Conservation (phyloP, 2,888 invertebrate species). For the Orthonevra nobilis region DNA sequence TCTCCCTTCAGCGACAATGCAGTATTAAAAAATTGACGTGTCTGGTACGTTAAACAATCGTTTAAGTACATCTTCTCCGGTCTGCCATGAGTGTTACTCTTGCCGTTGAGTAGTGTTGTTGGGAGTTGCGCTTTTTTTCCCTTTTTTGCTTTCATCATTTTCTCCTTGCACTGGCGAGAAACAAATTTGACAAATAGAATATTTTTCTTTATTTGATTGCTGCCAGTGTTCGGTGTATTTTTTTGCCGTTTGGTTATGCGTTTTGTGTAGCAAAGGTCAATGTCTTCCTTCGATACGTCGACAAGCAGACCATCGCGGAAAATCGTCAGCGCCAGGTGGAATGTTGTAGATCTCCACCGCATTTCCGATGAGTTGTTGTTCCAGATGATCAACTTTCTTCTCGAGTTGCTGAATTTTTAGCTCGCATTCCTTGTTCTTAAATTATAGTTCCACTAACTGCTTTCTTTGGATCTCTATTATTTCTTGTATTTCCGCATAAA, state of each 20-base stretch:
- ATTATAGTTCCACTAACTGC: not conserved
- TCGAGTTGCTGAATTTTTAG: not conserved
- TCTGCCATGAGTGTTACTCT: not conserved
- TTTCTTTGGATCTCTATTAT: not conserved
- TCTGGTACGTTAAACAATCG: constrained; percentile 11
- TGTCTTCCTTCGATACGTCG: constrained; percentile 13
- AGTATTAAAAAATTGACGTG: constrained; percentile 29
- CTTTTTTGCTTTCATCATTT: constrained; percentile 12
- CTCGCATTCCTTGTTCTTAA: not conserved
- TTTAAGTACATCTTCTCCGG: constrained; percentile 25
- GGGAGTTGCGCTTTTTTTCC: constrained; percentile 7
- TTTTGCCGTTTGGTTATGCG: constrained; percentile 11
- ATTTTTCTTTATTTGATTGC: not conserved
- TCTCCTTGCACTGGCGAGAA: constrained; percentile 14
- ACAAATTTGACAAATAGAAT: constrained; percentile 10
- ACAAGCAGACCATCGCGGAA: constrained; percentile 14
- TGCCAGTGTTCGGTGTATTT: constrained; percentile 6
- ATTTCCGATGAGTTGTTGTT: not conserved
- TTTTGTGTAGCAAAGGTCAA: constrained; percentile 17
- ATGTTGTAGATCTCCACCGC: not conserved
- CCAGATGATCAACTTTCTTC: not conserved
- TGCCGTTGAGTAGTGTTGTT: constrained; percentile 5
- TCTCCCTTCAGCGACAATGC: constrained; percentile 9
- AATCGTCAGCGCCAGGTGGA: constrained; percentile 14
- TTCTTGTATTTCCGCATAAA: not conserved